Evolutionary conservation across 2,113 vertebrate species (phyloP), one percentile per base, ranked within the genome.

Genomic region (Apodemus speciosus): DNA sequence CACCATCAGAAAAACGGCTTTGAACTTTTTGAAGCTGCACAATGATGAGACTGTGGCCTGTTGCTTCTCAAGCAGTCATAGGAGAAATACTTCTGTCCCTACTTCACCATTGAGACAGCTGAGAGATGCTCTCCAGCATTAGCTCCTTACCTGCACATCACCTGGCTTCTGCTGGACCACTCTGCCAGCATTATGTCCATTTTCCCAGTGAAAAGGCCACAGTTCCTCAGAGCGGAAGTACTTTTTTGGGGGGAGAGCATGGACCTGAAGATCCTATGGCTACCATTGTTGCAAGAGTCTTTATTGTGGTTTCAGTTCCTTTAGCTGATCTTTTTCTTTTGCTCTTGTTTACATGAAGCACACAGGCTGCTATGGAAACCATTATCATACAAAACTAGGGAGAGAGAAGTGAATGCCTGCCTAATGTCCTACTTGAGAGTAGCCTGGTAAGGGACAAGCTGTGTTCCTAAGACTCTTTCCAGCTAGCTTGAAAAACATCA

Each of bases 351-450:
- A 64, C 62, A 62, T 83, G 68, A 86, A 64, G 30, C 83, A 69
- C 77, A 64, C 7, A 35, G 0, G 69, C 89, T 94, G 62, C 88
- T 68, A 75, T 91, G 91, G 69, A 89, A 94, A 93, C 71, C 72
- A 73, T 18, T 10, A 20, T 8, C 35, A 66, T 23, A 76, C 9
- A 25, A 66, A 88, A n/a, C 49, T 60, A 23, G 60, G 76, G 60
- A 90, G 88, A 89, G 83, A 69, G 53, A 93, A 90, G 58, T 85
- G 68, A 27, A 8, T 91, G 30, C 71, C 51, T 40, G 53, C 58
- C 85, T 88, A 75, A 95, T 27, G 75, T 64, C 49, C 32, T 15
- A 90, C 79, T 84, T 89, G 75, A 95, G 51, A 0, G 0, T 30
- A 76, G 64, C 53, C 86, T 58, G 43, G 75, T 75, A 16, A 87